phyloP scores from a whole-genome alignment of 2,797 vertebrate species.

The Oreortyx pictus region DNA sequence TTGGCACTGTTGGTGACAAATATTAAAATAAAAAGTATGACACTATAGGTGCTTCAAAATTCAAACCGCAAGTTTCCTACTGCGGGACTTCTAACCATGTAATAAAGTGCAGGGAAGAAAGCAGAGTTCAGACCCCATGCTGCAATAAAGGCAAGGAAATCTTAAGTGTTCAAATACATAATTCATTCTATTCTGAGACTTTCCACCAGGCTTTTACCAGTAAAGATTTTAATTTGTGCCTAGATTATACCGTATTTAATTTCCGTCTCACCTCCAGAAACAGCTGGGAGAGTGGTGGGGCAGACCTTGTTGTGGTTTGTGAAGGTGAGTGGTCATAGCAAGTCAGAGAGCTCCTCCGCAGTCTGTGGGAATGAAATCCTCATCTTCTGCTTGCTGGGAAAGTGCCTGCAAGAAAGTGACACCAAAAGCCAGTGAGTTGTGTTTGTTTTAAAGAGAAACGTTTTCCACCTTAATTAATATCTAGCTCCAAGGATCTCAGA shows the following conservation, averaged over 20 bases:
- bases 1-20: conserved; percentile 71
- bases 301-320: background rate
- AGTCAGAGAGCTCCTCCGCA: background rate
- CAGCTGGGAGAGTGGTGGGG: background rate
- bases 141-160: conserved; percentile 74
- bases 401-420: background rate
- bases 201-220: conserved; percentile 49
- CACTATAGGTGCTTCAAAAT: conserved; percentile 79
- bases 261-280: conserved; percentile 30
- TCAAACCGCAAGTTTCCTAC: conserved; percentile 75
- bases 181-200: conserved; percentile 75
- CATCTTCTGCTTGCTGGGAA: background rate
- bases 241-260: conserved; percentile 53
- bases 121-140: conserved; percentile 77
- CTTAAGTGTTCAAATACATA: conserved; percentile 78
- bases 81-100: conserved; percentile 78
- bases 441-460: background rate
- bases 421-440: background rate
- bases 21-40: conserved; percentile 77
- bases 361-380: background rate
- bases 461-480: background rate
- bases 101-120: conserved; percentile 77
- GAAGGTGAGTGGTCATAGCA: background rate
- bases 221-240: conserved; percentile 75
- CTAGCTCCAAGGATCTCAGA: background rate